Conservation (phyloP, 2,113 vertebrate species). For the Rhynchomys soricoides region DNA sequence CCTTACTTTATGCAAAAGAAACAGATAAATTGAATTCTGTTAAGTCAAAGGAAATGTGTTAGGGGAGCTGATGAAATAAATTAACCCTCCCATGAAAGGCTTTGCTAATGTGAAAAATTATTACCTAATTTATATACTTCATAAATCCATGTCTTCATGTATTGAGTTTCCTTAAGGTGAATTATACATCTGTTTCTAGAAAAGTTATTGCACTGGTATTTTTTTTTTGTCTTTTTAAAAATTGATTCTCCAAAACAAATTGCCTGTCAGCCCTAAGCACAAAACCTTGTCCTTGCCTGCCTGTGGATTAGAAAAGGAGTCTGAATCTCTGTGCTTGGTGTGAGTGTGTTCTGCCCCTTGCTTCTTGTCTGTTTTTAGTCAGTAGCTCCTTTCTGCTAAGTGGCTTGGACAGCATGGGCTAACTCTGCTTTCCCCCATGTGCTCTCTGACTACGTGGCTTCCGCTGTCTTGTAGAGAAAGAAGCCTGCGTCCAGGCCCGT, state of each 20-base stretch:
- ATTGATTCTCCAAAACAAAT: conserved; percentile 50
- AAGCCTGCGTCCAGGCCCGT: not conserved
- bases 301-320: not conserved
- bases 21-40: conserved; percentile 43
- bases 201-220: conserved; percentile 34
- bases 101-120: conserved; percentile 49
- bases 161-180: conserved; percentile 45
- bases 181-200: conserved; percentile 30
- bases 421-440: not conserved
- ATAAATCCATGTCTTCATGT: conserved; percentile 31
- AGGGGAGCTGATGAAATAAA: conserved; percentile 34
- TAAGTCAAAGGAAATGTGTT: not conserved
- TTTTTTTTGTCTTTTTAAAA: conserved; percentile 57
- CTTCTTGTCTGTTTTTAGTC: not conserved
- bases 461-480: not conserved
- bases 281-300: not conserved
- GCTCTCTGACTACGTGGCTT: not conserved
- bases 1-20: conserved; percentile 35
- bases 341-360: not conserved
- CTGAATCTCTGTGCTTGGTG: not conserved
- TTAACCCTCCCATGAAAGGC: conserved; percentile 41
- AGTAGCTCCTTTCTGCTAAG: not conserved
- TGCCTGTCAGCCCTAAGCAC: conserved; percentile 4
- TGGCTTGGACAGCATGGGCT: not conserved
- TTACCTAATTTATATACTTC: conserved; percentile 39